Evolutionary conservation across 2,113 vertebrate species (phyloP).

Genomic region (Oreochromis niloticus): DNA sequence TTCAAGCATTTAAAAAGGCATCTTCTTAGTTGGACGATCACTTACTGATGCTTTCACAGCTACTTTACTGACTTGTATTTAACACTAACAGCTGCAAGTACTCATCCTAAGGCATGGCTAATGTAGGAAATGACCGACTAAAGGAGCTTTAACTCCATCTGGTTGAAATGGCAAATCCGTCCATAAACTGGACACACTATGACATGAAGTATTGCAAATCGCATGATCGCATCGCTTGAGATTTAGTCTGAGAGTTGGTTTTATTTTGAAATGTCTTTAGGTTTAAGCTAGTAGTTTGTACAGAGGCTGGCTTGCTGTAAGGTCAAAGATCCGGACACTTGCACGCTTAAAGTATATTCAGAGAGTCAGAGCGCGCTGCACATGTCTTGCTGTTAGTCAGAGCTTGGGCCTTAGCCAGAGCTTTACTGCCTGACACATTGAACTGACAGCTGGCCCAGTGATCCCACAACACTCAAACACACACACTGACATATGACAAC

Average conservation of each 20-base stretch:
- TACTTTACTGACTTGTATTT: not conserved
- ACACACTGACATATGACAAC: not conserved
- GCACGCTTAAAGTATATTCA: not conserved
- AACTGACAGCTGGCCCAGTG: constrained; percentile 22
- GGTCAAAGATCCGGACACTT: not conserved
- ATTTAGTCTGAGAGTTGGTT: not conserved
- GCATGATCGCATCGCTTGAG: not conserved
- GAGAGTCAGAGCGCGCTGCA: not conserved
- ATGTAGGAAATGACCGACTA: not conserved
- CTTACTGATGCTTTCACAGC: not conserved
- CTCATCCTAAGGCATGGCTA: not conserved
- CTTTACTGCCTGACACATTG: constrained; percentile 4
- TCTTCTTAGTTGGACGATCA: not conserved
- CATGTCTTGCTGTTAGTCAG: constrained; percentile 22
- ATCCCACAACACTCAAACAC: not conserved
- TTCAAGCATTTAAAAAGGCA: not conserved
- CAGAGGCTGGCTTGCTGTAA: not conserved
- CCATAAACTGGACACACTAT: not conserved
- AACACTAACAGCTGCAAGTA: not conserved
- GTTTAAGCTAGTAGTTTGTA: not conserved
- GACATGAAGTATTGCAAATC: not conserved
- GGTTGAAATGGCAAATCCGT: not conserved
- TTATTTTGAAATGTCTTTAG: not conserved
- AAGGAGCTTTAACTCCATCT: not conserved
- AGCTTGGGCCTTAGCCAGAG: not conserved